phyloP scores from a whole-genome alignment of 53 echinoderm and acorn worm species.

The Hippasteria phrygiana region DNA sequence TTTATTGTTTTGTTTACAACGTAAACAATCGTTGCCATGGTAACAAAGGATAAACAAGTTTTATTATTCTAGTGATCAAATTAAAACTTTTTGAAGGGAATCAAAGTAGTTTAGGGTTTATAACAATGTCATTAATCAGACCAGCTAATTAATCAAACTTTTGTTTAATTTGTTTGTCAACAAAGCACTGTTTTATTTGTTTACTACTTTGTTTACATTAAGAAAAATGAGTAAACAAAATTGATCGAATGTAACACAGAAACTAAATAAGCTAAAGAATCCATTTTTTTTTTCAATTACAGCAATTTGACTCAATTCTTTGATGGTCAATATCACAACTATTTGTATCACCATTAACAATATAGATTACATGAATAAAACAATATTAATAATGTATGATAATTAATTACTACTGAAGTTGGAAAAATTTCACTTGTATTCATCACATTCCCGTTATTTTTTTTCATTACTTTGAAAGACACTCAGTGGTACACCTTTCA shows the following conservation, averaged over 20 bases:
- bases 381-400: no score
- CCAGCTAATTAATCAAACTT: background rate
- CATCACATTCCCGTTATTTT: no score
- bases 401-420: no score
- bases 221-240: background rate
- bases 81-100: background rate
- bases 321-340: background rate
- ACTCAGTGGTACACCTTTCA: no score
- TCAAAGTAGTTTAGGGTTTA: background rate
- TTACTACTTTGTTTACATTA: background rate
- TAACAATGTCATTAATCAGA: background rate
- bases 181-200: conserved; percentile 6
- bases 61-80: background rate
- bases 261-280: background rate
- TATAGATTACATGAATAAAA: no score
- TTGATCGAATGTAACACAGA: background rate
- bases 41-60: conserved; percentile 5
- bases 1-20: background rate
- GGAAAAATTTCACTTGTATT: no score
- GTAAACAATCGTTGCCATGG: background rate
- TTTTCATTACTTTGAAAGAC: no score
- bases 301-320: background rate
- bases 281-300: conserved; percentile 2
- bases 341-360: no score
- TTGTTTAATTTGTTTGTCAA: background rate